Evolutionary conservation across 35 echinoderm and acorn worm species (phyloP), one percentile per base, ranked within the genome.

Genomic region (Ptychodera flava): DNA sequence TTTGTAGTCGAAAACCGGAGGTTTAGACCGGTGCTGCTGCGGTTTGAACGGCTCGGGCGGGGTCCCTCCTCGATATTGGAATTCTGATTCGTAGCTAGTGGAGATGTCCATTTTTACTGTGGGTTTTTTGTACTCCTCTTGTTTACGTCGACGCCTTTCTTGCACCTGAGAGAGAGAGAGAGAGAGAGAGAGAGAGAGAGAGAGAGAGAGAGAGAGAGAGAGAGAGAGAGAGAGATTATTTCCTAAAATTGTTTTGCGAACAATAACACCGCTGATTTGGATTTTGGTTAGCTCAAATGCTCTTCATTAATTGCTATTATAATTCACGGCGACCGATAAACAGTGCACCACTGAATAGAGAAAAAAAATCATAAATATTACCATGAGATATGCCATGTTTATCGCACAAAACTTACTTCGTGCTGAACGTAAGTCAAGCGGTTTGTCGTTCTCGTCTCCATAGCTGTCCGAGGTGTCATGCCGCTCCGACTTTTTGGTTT

Each of bases 351-450:
- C n/a, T n/a, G n/a, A n/a, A n/a, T n/a, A n/a, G n/a, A n/a, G n/a
- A n/a, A n/a, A n/a, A n/a, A n/a, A n/a, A n/a, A n/a, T n/a, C n/a
- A n/a, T n/a, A n/a, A n/a, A n/a, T n/a, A n/a, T n/a, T n/a, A n/a
- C n/a, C n/a, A n/a, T n/a, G n/a, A n/a, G n/a, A n/a, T n/a, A n/a
- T n/a, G n/a, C n/a, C n/a, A n/a, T n/a, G n/a, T n/a, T n/a, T n/a
- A n/a, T n/a, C n/a, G n/a, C n/a, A n/a, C n/a, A n/a, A n/a, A n/a
- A n/a, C n/a, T n/a, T 85, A 97, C 95, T 85, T 97, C 87, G 78
- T 93, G 95, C 27, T 86, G 87, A 0, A 91, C 95, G 87, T 89
- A 97, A 32, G 87, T 78, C 45, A 78, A 36, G 76, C 94, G 92
- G 31, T 86, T 86, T 34, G 92, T 93, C 0, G 95, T 94, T 32